Conservation (phyloP, 2,113 vertebrate genomes). For the Dendropsophus ebraccatus region DNA sequence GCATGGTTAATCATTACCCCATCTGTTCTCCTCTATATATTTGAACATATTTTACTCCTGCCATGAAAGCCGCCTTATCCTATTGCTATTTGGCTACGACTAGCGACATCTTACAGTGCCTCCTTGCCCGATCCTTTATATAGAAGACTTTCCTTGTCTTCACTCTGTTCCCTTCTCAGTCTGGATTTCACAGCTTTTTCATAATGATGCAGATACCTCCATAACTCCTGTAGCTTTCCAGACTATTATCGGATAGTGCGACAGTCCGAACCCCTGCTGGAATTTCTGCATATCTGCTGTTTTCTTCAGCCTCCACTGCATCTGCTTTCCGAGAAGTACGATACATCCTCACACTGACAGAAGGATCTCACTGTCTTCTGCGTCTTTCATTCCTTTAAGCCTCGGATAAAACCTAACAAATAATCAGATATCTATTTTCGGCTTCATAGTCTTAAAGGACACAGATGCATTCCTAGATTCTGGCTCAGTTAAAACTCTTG, state of each 20-base stretch:
- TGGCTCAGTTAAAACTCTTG: background rate
- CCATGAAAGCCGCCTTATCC: background rate
- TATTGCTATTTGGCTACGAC: background rate
- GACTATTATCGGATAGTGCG: constrained; percentile 66
- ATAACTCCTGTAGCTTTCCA: constrained; percentile 67
- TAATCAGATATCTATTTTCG: background rate
- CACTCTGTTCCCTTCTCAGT: background rate
- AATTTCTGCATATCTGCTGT: constrained; percentile 54
- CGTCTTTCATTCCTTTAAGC: background rate
- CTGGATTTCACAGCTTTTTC: constrained; percentile 1
- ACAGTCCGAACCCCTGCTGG: constrained; percentile 66
- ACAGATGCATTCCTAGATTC: background rate
- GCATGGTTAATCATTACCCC: no score
- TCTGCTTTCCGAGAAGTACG: background rate
- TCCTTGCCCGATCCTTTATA: background rate
- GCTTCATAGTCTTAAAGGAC: background rate
- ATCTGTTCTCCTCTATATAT: no score
- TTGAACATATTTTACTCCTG: no score
- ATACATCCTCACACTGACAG: constrained; percentile 6
- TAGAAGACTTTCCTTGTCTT: background rate
- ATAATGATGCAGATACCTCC: constrained; percentile 19
- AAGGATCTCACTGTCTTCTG: background rate
- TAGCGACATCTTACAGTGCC: background rate
- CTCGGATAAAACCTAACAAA: background rate
- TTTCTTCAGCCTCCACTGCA: constrained; percentile 7